These are phyloP conservation scores for Agapornis canus DNA, from an alignment of 2,797 vertebrate species.

Conservation along the genomic window DNA sequence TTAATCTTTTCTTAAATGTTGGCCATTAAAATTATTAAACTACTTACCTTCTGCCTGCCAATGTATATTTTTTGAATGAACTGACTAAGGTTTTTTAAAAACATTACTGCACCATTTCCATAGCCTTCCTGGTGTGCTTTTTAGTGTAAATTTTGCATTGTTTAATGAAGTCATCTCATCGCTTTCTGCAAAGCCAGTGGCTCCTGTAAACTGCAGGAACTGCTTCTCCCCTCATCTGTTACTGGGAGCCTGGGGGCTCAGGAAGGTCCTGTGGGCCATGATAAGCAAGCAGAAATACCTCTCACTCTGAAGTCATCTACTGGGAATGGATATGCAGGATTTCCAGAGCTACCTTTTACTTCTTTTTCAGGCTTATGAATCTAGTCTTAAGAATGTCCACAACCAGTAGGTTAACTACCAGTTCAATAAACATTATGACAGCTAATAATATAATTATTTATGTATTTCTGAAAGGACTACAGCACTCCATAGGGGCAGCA, in stretches of 20 bases:
- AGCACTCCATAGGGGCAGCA: background rate
- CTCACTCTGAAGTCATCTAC: background rate
- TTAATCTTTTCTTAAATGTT: slow-evolving; percentile 66
- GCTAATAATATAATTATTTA: slow-evolving; percentile 5
- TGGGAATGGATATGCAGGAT: background rate
- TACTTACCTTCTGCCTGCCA: slow-evolving; percentile 42
- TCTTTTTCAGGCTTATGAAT: background rate
- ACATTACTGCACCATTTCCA: background rate
- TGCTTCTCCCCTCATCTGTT: background rate
- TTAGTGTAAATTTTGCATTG: background rate
- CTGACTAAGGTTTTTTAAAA: slow-evolving; percentile 1
- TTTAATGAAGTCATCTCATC: background rate
- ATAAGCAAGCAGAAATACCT: background rate
- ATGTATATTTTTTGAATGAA: slow-evolving; percentile 43
- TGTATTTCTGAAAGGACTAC: slow-evolving; percentile 23
- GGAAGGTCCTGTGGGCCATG: background rate
- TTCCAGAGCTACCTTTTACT: slow-evolving; percentile 16
- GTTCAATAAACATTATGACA: background rate
- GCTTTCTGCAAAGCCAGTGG: background rate
- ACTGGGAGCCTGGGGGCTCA: background rate
- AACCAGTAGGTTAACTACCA: background rate
- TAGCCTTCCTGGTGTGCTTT: background rate
- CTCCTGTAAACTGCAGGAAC: background rate
- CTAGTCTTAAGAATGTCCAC: background rate
- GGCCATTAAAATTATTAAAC: slow-evolving; percentile 70